phyloP scores from a whole-genome alignment of 2,113 vertebrate species.

The Oryzias melastigma region DNA sequence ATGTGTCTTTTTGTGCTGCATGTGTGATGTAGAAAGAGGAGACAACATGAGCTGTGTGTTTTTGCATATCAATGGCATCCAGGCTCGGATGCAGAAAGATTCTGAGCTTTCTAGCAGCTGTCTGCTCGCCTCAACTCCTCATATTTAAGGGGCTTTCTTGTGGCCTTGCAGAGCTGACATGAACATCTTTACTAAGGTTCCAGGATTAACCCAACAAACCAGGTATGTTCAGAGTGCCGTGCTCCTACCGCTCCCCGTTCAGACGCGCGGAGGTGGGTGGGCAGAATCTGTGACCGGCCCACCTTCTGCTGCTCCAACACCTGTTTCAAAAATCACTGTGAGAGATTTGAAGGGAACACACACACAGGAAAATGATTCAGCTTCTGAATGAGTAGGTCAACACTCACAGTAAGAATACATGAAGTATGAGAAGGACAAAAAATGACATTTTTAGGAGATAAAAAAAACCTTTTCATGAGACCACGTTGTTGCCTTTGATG shows the following conservation, averaged over 20 bases:
- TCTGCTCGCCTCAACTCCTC: constrained; percentile 35
- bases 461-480: not conserved
- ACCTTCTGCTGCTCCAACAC: constrained; percentile 15
- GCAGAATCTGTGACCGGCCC: not conserved
- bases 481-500: not conserved
- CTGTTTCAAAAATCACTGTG: constrained; percentile 33
- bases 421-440: not conserved
- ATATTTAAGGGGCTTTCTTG: constrained; percentile 77
- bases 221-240: constrained; percentile 66
- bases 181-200: constrained; percentile 80
- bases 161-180: constrained; percentile 73
- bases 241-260: not conserved
- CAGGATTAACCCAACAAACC: constrained; percentile 78
- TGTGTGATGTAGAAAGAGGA: constrained; percentile 14
- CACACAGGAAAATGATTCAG: not conserved
- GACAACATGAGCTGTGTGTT: constrained; percentile 47
- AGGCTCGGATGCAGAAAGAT: constrained; percentile 50
- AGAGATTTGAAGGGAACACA: constrained; percentile 17
- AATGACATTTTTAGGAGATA: too few species aligned
- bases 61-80: constrained; percentile 75
- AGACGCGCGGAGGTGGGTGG: not conserved
- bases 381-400: too few species aligned
- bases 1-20: constrained; percentile 26
- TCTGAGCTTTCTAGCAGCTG: constrained; percentile 71
- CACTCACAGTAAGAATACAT: not conserved